Evolutionary conservation across 1,140 invertebrate genomes (phyloP).

Genomic region (Calephelis nemesis): DNA sequence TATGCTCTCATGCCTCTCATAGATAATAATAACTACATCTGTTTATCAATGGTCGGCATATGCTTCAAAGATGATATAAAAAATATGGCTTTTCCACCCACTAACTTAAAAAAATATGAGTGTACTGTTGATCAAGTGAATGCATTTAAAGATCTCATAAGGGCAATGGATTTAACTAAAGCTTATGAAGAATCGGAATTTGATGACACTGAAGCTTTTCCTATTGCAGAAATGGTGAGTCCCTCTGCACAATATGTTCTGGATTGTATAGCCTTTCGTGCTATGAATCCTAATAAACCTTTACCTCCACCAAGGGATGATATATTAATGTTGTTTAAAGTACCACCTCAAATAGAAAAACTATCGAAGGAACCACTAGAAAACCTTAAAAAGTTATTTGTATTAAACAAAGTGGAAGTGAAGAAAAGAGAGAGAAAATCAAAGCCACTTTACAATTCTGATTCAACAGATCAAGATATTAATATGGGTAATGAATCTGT

Average conservation of each 20-base stretch:
- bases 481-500: constrained; percentile 5
- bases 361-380: constrained; percentile 54
- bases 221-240: constrained; percentile 65
- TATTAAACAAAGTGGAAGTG: constrained; percentile 61
- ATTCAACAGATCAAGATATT: constrained; percentile 17
- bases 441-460: constrained; percentile 8
- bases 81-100: constrained; percentile 66
- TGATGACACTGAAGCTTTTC: constrained; percentile 71
- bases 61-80: constrained; percentile 74
- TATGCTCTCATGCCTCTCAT: constrained; percentile 70
- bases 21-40: constrained; percentile 58
- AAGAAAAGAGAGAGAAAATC: constrained; percentile 48
- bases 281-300: constrained; percentile 65
- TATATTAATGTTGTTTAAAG: constrained; percentile 67
- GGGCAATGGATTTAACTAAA: constrained; percentile 70
- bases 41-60: constrained; percentile 63
- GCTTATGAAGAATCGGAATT: constrained; percentile 62
- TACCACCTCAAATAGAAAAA: constrained; percentile 59
- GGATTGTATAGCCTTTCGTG: constrained; percentile 70
- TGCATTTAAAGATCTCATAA: constrained; percentile 71
- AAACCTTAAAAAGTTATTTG: constrained; percentile 61
- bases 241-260: constrained; percentile 68
- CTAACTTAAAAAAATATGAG: constrained; percentile 59
- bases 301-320: constrained; percentile 69
- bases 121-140: constrained; percentile 62